Evolutionary conservation across 2,797 vertebrate genomes (phyloP).

Genomic region (Crenichthys baileyi): DNA sequence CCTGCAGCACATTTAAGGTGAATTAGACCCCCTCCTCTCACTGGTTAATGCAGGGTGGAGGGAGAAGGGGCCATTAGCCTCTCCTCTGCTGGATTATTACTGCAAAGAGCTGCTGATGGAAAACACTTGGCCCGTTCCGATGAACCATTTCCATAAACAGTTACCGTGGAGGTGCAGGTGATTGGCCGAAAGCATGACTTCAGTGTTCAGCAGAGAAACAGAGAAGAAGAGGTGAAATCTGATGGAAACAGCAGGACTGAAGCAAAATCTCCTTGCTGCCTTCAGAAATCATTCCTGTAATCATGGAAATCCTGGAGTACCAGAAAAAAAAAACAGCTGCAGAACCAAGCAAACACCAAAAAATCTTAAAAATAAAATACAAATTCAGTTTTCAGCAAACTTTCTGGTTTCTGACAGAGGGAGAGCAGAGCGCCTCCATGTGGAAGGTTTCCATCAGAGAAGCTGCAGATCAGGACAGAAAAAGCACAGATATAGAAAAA

Average conservation of each 20-base stretch:
- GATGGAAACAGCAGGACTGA: background rate
- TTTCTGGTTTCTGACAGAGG: background rate
- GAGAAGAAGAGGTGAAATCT: background rate
- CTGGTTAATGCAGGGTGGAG: too few relatives aligned
- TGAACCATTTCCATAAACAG: slow-evolving; percentile 70
- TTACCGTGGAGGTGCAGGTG: slow-evolving; percentile 49
- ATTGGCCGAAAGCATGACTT: slow-evolving; percentile 29
- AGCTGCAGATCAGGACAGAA: background rate
- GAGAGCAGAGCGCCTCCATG: background rate
- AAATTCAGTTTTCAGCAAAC: background rate
- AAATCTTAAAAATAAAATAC: too few relatives aligned
- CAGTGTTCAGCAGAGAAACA: background rate
- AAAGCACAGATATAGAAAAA: background rate
- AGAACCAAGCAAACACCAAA: too few relatives aligned
- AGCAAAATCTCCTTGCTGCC: background rate
- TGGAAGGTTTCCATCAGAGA: background rate
- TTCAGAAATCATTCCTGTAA: background rate
- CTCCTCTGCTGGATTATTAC: slow-evolving; percentile 58
- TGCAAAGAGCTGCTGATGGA: slow-evolving; percentile 64
- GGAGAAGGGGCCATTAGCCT: background rate
- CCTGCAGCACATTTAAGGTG: too few relatives aligned
- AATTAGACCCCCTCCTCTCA: too few relatives aligned
- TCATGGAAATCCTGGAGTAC: background rate
- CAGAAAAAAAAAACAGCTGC: background rate
- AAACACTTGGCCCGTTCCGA: slow-evolving; percentile 64